phyloP scores from a whole-genome alignment of 2,113 vertebrate genomes.

The Sigmodon hispidus region DNA sequence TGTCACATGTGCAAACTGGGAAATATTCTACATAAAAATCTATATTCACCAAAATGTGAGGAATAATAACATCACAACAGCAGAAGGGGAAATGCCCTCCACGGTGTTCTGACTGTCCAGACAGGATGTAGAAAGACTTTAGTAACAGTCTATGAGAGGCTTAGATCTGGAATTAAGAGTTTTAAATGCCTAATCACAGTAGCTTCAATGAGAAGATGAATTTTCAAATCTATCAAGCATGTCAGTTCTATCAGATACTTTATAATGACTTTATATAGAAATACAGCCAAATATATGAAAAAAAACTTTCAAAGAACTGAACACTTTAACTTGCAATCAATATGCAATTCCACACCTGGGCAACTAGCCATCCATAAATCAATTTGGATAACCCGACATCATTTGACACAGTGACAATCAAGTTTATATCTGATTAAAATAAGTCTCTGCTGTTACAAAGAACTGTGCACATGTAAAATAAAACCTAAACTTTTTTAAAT shows the following conservation, averaged over 20 bases:
- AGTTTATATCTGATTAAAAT: neutral
- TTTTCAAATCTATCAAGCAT: neutral
- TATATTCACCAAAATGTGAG: neutral
- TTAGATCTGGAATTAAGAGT: slow-evolving; percentile 34
- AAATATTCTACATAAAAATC: neutral
- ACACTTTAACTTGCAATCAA: slow-evolving; percentile 27
- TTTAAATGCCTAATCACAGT: slow-evolving; percentile 15
- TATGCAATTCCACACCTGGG: neutral
- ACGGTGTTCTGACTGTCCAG: neutral
- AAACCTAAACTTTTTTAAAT: neutral
- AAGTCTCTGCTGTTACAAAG: neutral
- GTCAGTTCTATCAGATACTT: neutral
- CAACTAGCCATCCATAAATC: neutral
- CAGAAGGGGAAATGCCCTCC: neutral
- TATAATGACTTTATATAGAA: slow-evolving; percentile 14
- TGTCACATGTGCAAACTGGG: neutral
- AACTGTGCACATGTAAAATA: neutral
- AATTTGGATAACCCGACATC: neutral
- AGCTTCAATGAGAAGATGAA: slow-evolving; percentile 48
- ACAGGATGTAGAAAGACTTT: neutral
- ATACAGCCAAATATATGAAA: neutral
- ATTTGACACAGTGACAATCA: neutral
- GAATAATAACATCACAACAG: neutral
- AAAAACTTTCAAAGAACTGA: neutral
- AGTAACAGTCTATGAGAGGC: neutral